Percentiles rank a stretch among this genome's conserved stretches.
Conservation (phyloP, 2,113 vertebrate species). For the Solea senegalensis region DNA sequence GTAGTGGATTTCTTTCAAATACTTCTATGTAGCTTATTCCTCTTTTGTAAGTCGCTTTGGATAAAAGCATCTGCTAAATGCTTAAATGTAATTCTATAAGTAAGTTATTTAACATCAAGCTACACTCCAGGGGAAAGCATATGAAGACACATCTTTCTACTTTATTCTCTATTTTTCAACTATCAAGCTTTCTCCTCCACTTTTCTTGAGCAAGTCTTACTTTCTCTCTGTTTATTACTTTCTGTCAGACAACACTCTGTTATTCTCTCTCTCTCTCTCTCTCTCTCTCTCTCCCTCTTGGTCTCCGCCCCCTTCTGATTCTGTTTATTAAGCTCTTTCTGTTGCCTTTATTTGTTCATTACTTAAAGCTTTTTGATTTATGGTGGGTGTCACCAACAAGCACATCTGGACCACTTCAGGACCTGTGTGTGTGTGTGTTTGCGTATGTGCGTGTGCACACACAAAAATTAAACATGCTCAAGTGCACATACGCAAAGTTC, state of each 20-base stretch:
- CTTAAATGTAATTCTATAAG: neutral
- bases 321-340: constrained; percentile 27
- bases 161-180: neutral
- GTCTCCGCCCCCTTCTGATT: constrained; percentile 1
- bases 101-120: neutral
- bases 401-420: constrained; percentile 57
- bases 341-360: constrained; percentile 44
- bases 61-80: too few relatives aligned
- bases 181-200: neutral
- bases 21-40: too few relatives aligned
- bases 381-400: constrained; percentile 51
- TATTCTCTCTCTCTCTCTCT: neutral
- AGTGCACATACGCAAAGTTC: constrained; percentile 10
- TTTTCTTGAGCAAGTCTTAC: neutral
- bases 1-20: too few relatives aligned
- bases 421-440: constrained; percentile 10
- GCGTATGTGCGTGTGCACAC: constrained; percentile 6
- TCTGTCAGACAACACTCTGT: neutral
- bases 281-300: neutral
- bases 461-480: constrained; percentile 18
- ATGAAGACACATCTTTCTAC: neutral
- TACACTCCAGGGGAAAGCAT: neutral
- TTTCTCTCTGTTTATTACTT: neutral
- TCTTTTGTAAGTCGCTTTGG: too few relatives aligned
- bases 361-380: constrained; percentile 52